Evolutionary conservation across 2,797 vertebrate genomes (phyloP), one percentile per base, ranked within the genome.

Genomic region (Balearica regulorum): DNA sequence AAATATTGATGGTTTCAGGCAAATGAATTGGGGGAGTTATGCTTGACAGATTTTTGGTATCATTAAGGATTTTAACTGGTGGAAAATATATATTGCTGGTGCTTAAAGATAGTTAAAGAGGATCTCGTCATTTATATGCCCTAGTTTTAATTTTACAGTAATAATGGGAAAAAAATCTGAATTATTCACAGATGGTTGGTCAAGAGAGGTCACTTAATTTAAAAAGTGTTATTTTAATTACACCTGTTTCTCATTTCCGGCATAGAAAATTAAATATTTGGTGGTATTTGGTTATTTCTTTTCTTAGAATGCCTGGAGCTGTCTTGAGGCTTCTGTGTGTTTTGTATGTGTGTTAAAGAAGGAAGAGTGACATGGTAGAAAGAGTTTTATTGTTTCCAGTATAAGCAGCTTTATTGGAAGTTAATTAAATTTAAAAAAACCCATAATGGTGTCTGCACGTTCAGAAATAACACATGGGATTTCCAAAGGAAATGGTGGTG

Each of bases 1-100:
- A 98, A 98, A 98, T 98, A 98, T 98, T 98, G 98, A 98, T 98
- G 98, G 98, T 98, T 98, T 98, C 98, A 98, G 98, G 98, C 98
- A 98, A 98, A 98, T 98, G 98, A 97, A 98, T 98, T 98, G 98
- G 97, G 97, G 97, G 97, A 98, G 98, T 98, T 98, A 98, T 98
- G 98, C 98, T 98, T 98, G 98, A 98, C 97, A 97, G 98, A 95
- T 97, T 98, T 98, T 98, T 98, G 97, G 98, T 98, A 98, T 98
- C 98, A 98, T 98, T 98, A 98, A 98, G 98, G 97, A 98, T 98
- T 98, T 98, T 98, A 98, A 98, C 98, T 98, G 97, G 98, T 98
- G 97, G 98, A 98, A 98, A 98, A 98, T 98, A 98, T 98, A 98
- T 98, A 98, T 98, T 98, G 98, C 98, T 98, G 97, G 98, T 98